These are phyloP conservation scores for Drosophila kuntzei DNA, from an alignment of 2,888 invertebrate genomes.

Conservation along the genomic window DNA sequence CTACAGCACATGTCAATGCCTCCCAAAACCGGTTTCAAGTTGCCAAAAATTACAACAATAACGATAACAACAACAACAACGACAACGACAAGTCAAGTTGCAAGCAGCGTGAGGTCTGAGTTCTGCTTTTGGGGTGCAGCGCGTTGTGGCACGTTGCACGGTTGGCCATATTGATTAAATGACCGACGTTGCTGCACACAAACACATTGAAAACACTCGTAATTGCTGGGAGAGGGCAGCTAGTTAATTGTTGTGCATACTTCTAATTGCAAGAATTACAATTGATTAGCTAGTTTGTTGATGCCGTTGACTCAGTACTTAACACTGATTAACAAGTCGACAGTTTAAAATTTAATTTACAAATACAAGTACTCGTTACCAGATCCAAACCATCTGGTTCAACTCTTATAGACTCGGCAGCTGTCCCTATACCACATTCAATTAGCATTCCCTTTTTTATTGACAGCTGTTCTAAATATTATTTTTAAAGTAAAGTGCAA, in stretches of 20 bases:
- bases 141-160: slow-evolving; percentile 44
- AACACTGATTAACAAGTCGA: slow-evolving; percentile 22
- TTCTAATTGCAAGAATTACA: slow-evolving; percentile 45
- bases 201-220: slow-evolving; percentile 4
- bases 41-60: slow-evolving; percentile 44
- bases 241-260: slow-evolving; percentile 42
- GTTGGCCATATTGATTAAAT: slow-evolving; percentile 41
- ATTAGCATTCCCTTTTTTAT: slow-evolving; percentile 8
- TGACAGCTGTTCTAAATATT: neutral
- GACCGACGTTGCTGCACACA: slow-evolving; percentile 16
- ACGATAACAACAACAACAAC: slow-evolving; percentile 2
- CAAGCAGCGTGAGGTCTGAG: slow-evolving; percentile 15
- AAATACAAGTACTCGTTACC: neutral
- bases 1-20: slow-evolving; percentile 38
- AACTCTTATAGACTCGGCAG: slow-evolving; percentile 1
- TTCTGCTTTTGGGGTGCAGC: slow-evolving; percentile 20
- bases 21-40: slow-evolving; percentile 51
- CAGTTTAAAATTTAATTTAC: neutral
- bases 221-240: slow-evolving; percentile 20
- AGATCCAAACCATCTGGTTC: neutral
- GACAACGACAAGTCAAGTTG: slow-evolving; percentile 31
- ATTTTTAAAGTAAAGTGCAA: neutral
- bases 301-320: neutral
- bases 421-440: neutral
- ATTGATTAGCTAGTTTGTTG: slow-evolving; percentile 42